Conservation (phyloP, 2,113 vertebrate genomes). For the Loxodonta africana region DNA sequence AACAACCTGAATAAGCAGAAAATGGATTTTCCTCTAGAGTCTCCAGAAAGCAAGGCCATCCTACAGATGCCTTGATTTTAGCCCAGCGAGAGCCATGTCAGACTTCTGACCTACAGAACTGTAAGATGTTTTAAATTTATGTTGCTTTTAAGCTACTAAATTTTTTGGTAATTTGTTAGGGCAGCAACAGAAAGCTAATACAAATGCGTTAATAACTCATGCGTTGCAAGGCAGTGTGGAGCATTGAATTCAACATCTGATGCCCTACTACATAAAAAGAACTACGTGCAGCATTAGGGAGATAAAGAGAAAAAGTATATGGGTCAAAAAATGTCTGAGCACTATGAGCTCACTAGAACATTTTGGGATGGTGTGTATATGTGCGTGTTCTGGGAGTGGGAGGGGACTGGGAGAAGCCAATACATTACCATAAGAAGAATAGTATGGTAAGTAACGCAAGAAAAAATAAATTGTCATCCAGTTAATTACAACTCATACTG, state of each 20-base stretch:
- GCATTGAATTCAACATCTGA: background rate
- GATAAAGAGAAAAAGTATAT: background rate
- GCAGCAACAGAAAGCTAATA: background rate
- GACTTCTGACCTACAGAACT: background rate
- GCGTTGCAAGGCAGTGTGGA: background rate
- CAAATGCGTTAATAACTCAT: background rate
- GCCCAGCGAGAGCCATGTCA: background rate
- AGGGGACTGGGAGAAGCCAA: background rate
- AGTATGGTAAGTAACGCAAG: background rate
- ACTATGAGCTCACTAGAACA: background rate
- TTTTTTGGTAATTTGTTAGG: background rate
- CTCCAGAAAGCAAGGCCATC: background rate
- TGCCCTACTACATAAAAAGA: background rate
- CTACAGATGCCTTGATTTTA: background rate
- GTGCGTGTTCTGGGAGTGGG: no score
- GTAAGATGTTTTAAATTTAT: background rate
- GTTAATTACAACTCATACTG: no score
- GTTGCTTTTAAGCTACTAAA: background rate
- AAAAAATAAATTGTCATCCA: no score
- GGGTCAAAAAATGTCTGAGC: background rate
- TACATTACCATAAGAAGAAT: background rate
- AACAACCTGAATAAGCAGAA: background rate
- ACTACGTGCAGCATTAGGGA: rapidly evolving
- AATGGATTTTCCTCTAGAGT: background rate
- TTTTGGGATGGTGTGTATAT: background rate